Base-by-base conservation (phyloP, 2,888 invertebrate genomes). In the Ectemnius lituratus region DNA sequence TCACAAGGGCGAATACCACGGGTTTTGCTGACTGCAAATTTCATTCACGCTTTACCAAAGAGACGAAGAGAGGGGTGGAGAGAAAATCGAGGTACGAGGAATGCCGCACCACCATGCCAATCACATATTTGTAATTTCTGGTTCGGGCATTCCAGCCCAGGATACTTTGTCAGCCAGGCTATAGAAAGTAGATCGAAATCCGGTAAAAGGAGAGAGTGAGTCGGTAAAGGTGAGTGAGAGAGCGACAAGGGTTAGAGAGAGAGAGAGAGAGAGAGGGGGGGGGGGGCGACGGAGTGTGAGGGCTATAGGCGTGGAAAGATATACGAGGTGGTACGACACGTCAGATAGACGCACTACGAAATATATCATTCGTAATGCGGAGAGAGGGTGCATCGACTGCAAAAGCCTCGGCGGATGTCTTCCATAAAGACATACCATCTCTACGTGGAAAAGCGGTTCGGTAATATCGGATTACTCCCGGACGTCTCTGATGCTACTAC, bases 381-480 rank as follows among this genome's bases (percentile, higher is more conserved):
- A 52, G 16, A 47, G 66, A 75, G 75, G 62, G 62, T 18, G 67
- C 77, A 72, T 72, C 67, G 73, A 56, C 70, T 77, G 82, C 37
- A 75, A 82, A 82, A 76, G 74, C 75, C 72, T 73, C 45, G 37
- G 37, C 75, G 69, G 77, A 81, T 70, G 68, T 77, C 72, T 81
- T 72, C 61, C 70, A n/a, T 49, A 70, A 70, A 73, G 72, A 72
- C 66, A 69, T 75, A 75, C 73, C 77, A 66, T 71, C 72, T 79
- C 75, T 75, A 72, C n/a, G 75, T 75, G 83, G 82, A 73, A 83
- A 84, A 85, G 85, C 84, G 81, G 83, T 82, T 83, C 82, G 84
- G 88, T 86, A 87, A 89, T 88, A 88, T 89, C 88, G 86, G 88
- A 88, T 88, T 88, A 88, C 86, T 78, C 79, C 59, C 71, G 73